Evolutionary conservation across 2,888 invertebrate species (phyloP).

Genomic region (Chrysina gloriosa): DNA sequence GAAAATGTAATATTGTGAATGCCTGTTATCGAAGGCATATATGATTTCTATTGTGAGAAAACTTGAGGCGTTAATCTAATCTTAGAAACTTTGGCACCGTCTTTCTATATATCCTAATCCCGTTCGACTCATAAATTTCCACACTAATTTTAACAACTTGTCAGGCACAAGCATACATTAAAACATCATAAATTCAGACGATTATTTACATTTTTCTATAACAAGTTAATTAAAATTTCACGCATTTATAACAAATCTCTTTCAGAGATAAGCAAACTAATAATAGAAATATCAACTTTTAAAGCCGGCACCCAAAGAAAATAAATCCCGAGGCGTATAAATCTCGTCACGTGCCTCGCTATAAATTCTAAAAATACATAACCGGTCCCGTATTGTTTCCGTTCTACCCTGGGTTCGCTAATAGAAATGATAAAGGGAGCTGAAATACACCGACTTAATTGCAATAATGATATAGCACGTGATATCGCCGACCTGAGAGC

Average conservation of each 20-base stretch:
- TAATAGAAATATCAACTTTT: constrained; percentile 10
- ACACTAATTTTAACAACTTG: constrained; percentile 1
- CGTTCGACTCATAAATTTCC: no score
- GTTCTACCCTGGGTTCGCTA: not conserved
- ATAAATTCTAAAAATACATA: constrained; percentile 5
- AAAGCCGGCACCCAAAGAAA: not conserved
- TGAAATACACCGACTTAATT: not conserved
- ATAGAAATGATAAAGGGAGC: constrained; percentile 5
- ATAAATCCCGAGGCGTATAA: constrained; percentile 8
- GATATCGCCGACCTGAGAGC: constrained; percentile 2
- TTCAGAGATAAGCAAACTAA: constrained; percentile 12
- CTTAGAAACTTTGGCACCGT: no score
- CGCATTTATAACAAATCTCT: no score
- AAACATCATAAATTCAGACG: not conserved
- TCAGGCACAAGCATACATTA: not conserved
- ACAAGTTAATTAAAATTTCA: constrained; percentile 12
- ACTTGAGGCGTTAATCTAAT: no score
- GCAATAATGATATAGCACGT: constrained; percentile 5
- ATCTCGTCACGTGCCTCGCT: not conserved
- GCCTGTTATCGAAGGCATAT: no score
- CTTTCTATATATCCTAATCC: no score
- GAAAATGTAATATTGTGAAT: no score
- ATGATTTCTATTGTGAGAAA: no score
- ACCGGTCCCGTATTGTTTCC: not conserved
- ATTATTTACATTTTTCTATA: not conserved